These are phyloP conservation scores for Hemibagrus wyckioides DNA, from an alignment of 2,113 vertebrate species.

Conservation along the genomic window DNA sequence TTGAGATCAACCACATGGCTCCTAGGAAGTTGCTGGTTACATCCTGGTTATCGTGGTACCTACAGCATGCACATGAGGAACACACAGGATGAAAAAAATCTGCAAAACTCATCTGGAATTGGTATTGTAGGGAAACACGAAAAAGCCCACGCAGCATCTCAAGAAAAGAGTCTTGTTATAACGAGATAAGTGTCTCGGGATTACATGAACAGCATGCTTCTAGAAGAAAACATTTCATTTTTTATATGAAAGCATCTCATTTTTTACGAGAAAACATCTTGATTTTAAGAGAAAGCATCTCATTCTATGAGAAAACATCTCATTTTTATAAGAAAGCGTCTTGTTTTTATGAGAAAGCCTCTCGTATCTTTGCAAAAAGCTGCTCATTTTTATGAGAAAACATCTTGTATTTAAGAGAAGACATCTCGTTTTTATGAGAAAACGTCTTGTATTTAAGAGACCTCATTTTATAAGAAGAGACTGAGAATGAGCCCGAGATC, in stretches of 20 bases:
- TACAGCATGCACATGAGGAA: conserved; percentile 68
- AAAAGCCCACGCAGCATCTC: background rate
- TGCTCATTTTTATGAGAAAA: too few species aligned
- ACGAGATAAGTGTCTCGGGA: background rate
- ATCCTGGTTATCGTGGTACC: conserved; percentile 96
- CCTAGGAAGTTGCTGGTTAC: conserved; percentile 98
- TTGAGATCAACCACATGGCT: conserved; percentile 99
- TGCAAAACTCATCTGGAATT: background rate
- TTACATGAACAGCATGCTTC: background rate
- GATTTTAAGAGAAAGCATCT: background rate
- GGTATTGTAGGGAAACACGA: background rate
- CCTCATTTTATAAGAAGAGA: too few species aligned
- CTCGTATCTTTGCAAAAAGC: too few species aligned
- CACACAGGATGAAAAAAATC: conserved; percentile 20
- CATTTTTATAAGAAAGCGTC: background rate
- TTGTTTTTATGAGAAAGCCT: background rate
- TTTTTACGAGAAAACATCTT: background rate
- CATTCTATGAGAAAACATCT: background rate
- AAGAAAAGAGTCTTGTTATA: background rate
- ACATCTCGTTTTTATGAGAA: too few species aligned
- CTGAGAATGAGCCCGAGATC: too few species aligned
- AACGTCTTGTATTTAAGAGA: too few species aligned
- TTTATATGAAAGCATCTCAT: background rate
- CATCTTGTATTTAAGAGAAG: too few species aligned
- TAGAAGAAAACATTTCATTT: background rate